Base-by-base conservation (phyloP, 2,797 vertebrate genomes). In the Acipenser transmontanus region DNA sequence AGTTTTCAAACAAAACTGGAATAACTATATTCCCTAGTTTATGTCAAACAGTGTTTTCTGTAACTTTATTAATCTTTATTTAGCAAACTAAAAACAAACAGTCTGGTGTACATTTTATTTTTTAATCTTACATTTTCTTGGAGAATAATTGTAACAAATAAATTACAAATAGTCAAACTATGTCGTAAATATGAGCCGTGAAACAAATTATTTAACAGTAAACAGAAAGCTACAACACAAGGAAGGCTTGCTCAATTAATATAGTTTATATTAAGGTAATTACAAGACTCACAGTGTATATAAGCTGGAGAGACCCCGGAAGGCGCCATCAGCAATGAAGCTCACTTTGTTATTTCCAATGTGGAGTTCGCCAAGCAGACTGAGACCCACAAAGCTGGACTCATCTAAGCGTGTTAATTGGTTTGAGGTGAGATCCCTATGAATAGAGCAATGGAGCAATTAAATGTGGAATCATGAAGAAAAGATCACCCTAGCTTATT, bases 281-380 rank as follows among this genome's bases (percentile, higher is more conserved):
- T 13, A 56, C 71, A 63, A 47, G 72, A 94, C 95, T 94, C 83
- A 99, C 96, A 99, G 82, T 69, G 83, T 92, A 82, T 94, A 91
- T 66, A 99, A 89, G 85, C 84, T 91, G 73, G 89, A 85, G 70
- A 98, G 93, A 61, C 95, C 95, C 49, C 90, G 89, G 77, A 98
- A 99, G 68, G 95, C 96, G 71, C 97, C 93, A 68, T 98, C 96
- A 0, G 94, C 93, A 49, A 99, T 95, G 80, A 98, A 96, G 87
- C 91, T 97, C 66, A 99, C 86, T 63, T 82, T 91, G 86, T 99
- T 98, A 87, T 95, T 89, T 47, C 95, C 95, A 1, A 96, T 79
- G 72, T 92, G 88, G 62, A 99, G 90, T 70, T 91, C 87, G 57
- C 93, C 87, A 69, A 99, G 86, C 61, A 95, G 71, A 0, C 85